phyloP scores from a whole-genome alignment of 2,797 vertebrate species.

The Basileuterus tristriatus region DNA sequence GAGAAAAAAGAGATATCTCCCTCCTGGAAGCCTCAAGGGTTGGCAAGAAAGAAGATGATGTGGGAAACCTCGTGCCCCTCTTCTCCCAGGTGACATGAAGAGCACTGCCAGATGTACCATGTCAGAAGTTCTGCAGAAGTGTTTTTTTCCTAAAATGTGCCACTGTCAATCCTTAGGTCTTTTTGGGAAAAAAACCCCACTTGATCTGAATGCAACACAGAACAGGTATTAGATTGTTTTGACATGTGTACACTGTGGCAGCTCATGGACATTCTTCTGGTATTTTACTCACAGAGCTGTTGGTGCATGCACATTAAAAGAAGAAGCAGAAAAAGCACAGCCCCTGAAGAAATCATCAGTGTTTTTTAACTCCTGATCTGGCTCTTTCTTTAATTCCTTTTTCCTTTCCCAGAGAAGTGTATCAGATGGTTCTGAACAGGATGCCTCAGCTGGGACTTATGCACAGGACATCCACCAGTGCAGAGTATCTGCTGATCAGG shows the following conservation, averaged over 20 bases:
- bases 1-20: not conserved
- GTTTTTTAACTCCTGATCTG: not conserved
- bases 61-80: not conserved
- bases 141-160: rapidly evolving
- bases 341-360: not conserved
- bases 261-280: not conserved
- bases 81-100: not conserved
- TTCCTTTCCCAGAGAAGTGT: not conserved
- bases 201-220: not conserved
- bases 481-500: not conserved
- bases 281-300: not conserved
- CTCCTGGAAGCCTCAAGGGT: not conserved
- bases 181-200: not conserved
- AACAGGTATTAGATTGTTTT: not conserved
- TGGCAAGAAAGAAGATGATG: not conserved
- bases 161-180: not conserved
- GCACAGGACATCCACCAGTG: not conserved
- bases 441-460: not conserved
- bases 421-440: not conserved
- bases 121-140: not conserved
- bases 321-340: not conserved
- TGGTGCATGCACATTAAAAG: not conserved
- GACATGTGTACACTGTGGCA: not conserved
- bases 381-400: not conserved
- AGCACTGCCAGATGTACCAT: not conserved